phyloP scores from a whole-genome alignment of 2,888 invertebrate species.

The Protophormia terraenovae region DNA sequence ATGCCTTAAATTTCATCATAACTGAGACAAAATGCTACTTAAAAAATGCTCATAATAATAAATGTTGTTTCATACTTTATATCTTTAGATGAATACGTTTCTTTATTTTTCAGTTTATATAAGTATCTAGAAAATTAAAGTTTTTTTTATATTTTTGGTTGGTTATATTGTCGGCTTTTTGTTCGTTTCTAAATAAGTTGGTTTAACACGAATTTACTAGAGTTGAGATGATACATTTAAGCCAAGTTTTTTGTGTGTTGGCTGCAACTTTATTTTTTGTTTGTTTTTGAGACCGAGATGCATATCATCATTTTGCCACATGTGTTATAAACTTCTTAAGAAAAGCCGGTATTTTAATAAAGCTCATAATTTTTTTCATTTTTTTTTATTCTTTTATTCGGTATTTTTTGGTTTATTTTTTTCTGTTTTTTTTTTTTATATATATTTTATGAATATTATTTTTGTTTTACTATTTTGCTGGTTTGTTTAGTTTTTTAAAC shows the following conservation, averaged over 20 bases:
- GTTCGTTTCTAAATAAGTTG: constrained; percentile 56
- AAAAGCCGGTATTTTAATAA: constrained; percentile 61
- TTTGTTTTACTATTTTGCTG: background rate
- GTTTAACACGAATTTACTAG: constrained; percentile 56
- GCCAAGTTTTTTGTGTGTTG: constrained; percentile 49
- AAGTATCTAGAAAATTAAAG: no score
- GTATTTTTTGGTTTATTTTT: constrained; percentile 21
- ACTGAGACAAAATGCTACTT: constrained; percentile 61
- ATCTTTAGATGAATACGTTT: background rate
- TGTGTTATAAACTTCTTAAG: constrained; percentile 59
- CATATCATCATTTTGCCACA: constrained; percentile 63
- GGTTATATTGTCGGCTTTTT: constrained; percentile 52
- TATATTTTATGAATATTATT: background rate
- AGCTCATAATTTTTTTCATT: constrained; percentile 41
- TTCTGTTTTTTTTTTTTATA: constrained; percentile 6
- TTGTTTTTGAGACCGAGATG: constrained; percentile 40
- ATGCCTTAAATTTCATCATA: constrained; percentile 57
- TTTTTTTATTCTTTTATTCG: constrained; percentile 5
- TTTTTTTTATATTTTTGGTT: background rate
- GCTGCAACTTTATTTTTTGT: constrained; percentile 43
- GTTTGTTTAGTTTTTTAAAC: background rate
- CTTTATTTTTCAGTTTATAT: background rate
- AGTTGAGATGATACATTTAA: constrained; percentile 11
- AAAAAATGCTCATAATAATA: constrained; percentile 25
- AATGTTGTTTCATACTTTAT: background rate